Conservation (phyloP, 2,797 vertebrate species). For the Loriculus beryllinus region DNA sequence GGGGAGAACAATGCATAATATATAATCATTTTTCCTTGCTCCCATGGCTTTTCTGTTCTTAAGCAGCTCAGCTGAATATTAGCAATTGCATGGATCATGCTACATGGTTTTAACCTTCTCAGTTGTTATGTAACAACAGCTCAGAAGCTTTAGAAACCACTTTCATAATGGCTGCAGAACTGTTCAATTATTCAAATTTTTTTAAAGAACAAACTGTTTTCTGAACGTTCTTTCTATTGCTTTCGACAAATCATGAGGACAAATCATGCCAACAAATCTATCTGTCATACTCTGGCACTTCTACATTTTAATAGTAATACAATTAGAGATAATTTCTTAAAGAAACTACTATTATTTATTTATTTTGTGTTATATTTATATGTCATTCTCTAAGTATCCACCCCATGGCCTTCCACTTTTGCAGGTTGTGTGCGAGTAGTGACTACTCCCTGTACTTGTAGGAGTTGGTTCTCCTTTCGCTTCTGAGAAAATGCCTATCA, state of each 20-base stretch:
- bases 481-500: neutral
- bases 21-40: conserved; percentile 29
- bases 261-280: neutral
- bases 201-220: neutral
- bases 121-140: conserved; percentile 44
- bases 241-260: neutral
- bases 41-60: conserved; percentile 18
- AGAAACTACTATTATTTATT: neutral
- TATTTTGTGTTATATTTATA: neutral
- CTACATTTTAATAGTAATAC: neutral
- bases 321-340: neutral
- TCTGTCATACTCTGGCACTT: neutral
- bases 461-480: neutral
- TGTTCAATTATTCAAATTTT: conserved; percentile 23
- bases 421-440: neutral
- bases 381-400: neutral
- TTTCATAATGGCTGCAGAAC: conserved; percentile 24
- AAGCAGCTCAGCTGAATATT: conserved; percentile 56
- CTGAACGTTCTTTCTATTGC: neutral
- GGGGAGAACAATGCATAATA: neutral
- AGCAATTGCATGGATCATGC: conserved; percentile 62
- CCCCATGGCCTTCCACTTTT: neutral
- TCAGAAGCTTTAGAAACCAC: conserved; percentile 38
- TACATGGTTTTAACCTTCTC: conserved; percentile 47
- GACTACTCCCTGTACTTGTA: neutral